Evolutionary conservation across 2,113 vertebrate genomes (phyloP), one percentile per base, ranked within the genome.

Genomic region (Cebidichthys violaceus): DNA sequence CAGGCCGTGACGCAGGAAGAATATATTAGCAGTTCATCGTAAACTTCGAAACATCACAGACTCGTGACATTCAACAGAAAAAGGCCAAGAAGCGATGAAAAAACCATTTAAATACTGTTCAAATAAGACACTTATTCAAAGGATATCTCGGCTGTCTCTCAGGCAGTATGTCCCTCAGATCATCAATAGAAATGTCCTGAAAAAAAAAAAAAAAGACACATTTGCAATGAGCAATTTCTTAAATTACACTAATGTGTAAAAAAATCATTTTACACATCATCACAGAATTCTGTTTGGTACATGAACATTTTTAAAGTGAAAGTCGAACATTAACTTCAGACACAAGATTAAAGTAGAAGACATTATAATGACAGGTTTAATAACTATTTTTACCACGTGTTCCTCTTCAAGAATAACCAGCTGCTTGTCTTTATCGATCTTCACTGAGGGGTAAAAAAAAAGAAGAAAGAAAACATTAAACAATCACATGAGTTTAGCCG

Each of bases 331-430:
- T 10, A 2, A 8, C 35, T 54, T 13, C 22, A 22, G 37, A 31
- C 9, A 31, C n/a, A 15, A 73, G 13, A 68, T 37, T 59, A n/a
- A 50, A 50, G 22, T 35, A 13, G 6, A 39, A 37, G 4, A 4
- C n/a, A 18, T 45, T 27, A 61, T 18, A 17, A 39, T 10, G 35
- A 70, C 9, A 66, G 24, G 24, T 61, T 55, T 2, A 68, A 59
- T 8, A 39, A 3, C 22, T 37, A 11, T 29, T 95, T 94, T 92
- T 91, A 96, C 98, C 97, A 98, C 97, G 69, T 97, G 95, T 77
- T 99, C 98, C 85, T 99, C 97, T 59, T 99, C 98, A 83, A 99
- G 95, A 61, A 99, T 95, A 75, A 99, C 97, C 86, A 98, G 94
- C 92, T 97, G 96, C 90, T 95, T 95, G 71, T 98, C 97, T 93